Evolutionary conservation across 2,113 vertebrate genomes (phyloP), one percentile per base, ranked within the genome.

Genomic region (Galbula dea): DNA sequence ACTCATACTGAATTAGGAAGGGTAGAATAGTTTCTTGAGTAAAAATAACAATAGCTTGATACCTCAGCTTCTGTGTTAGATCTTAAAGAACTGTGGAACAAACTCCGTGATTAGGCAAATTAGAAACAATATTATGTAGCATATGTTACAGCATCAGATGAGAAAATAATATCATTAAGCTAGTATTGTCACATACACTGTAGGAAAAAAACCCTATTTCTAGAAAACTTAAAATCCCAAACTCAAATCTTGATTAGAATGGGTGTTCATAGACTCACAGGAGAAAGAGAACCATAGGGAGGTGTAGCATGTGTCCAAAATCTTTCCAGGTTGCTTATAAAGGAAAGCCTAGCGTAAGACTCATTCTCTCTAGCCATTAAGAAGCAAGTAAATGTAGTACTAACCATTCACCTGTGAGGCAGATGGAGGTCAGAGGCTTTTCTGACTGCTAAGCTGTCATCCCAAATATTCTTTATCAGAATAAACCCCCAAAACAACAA

Each of bases 41-140:
- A 81, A 92, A 88, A 90, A 72, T 41, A 86, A 68, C 12, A 71
- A 15, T 13, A 20, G 68, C 78, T 88, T 62, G 34, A 41, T 92
- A 66, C n/a, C 49, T 90, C 27, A 43, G 15, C 16, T 76, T 46
- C 37, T 73, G 54, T 51, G 12, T 16, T 73, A 66, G 7, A 54
- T 73, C 24, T 83, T 69, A 39, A 61, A 76, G 34, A 87, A 34
- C 11, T 76, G 37, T 46, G 37, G 30, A 61, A 54, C 16, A 52
- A 89, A 52, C 37, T 61, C n/a, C 8, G 26, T 12, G 4, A 68
- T 92, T 78, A 75, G 49, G 41, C 22, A 84, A 87, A 75, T 37
- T 69, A 37, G 54, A 78, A 90, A 58, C 21, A 85, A 6, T 69
- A 11, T 62, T 74, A 39, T 24, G 17, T 79, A 34, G 15, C 16